Conservation (phyloP, 2,113 vertebrate genomes). For the Oplegnathus fasciatus region DNA sequence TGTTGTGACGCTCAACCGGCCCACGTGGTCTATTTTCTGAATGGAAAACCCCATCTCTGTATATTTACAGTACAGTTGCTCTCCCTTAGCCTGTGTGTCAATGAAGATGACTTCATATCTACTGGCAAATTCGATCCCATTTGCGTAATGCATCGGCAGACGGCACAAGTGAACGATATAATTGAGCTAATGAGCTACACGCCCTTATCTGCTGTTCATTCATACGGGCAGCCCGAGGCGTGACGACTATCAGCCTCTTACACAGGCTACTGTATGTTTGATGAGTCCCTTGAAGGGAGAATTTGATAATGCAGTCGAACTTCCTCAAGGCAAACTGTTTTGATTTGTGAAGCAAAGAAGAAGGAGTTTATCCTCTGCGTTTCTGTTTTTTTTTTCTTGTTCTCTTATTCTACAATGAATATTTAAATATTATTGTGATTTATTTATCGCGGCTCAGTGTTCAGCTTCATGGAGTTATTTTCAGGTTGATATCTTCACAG, state of each 20-base stretch:
- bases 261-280: conserved; percentile 74
- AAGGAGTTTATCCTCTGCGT: conserved; percentile 47
- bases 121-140: conserved; percentile 46
- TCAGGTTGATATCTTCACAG: conserved; percentile 66
- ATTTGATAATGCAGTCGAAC: conserved; percentile 61
- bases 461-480: conserved; percentile 65
- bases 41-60: conserved; percentile 7
- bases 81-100: conserved; percentile 26
- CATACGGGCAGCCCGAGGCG: conserved; percentile 61
- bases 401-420: conserved; percentile 66
- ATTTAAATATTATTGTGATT: conserved; percentile 72
- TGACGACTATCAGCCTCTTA: conserved; percentile 69
- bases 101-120: conserved; percentile 52
- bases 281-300: conserved; percentile 70
- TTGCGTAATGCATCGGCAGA: conserved; percentile 57
- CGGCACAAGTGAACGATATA: conserved; percentile 56
- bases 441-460: conserved; percentile 67
- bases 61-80: conserved; percentile 45
- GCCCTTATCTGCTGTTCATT: conserved; percentile 75
- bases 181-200: conserved; percentile 77
- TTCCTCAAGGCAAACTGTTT: conserved; percentile 69
- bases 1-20: conserved; percentile 39
- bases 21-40: conserved; percentile 38
- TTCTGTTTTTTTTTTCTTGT: conserved; percentile 12
- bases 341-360: conserved; percentile 59